phyloP scores from a whole-genome alignment of 2,888 invertebrate species.

The Latheticus oryzae region DNA sequence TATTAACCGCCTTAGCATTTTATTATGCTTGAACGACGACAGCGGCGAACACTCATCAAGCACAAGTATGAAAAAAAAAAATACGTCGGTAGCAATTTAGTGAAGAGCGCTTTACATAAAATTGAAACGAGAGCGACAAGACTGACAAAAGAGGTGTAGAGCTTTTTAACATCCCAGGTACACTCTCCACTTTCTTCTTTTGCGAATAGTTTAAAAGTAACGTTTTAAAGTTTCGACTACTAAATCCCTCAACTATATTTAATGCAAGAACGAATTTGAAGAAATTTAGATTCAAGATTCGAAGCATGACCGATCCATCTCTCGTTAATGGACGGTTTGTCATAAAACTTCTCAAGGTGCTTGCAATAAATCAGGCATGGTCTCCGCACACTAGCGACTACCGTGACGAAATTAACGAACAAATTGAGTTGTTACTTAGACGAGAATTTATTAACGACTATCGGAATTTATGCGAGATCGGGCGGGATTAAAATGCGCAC shows the following conservation, averaged over 20 bases:
- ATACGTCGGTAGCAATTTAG: conserved; percentile 34
- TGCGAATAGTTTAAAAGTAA: no score
- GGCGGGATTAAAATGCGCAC: conserved; percentile 50
- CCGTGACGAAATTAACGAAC: conserved; percentile 55
- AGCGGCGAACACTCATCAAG: conserved; percentile 14
- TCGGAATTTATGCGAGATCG: conserved; percentile 49
- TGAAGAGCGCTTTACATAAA: conserved; percentile 20
- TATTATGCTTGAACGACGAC: conserved; percentile 6
- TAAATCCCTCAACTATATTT: no score
- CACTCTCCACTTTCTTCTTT: no score
- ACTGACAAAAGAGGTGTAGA: conserved; percentile 24
- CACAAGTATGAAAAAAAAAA: conserved; percentile 27
- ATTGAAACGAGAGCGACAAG: conserved; percentile 25
- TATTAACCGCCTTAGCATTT: conserved; percentile 4
- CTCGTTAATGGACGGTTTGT: no score
- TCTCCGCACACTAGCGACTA: conserved; percentile 31
- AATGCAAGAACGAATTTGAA: no score
- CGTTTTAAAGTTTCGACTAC: not conserved
- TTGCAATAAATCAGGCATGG: conserved; percentile 40
- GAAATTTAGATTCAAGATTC: not conserved
- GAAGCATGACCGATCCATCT: no score
- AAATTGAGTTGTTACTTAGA: conserved; percentile 54
- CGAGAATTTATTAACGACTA: conserved; percentile 51
- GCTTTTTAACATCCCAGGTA: conserved; percentile 17
- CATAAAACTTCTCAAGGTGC: conserved; percentile 32